These are phyloP conservation scores for Poeciliopsis infans DNA, from an alignment of 2,797 vertebrate species.

Conservation along the genomic window DNA sequence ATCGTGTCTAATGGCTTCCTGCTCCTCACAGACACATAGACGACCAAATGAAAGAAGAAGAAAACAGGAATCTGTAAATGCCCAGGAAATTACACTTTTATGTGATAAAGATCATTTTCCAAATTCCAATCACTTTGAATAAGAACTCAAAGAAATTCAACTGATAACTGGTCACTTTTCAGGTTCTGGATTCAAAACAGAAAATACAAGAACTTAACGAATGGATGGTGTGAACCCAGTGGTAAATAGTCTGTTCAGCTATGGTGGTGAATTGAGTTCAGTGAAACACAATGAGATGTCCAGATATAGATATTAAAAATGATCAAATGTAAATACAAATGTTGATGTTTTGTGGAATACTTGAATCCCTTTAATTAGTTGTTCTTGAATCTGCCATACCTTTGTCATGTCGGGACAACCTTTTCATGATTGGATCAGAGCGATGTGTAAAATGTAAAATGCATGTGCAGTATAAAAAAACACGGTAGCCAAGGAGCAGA, in stretches of 20 bases:
- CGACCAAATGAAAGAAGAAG: slow-evolving; percentile 9
- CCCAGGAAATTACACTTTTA: slow-evolving; percentile 35
- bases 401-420: slow-evolving; percentile 66
- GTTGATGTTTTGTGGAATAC: slow-evolving; percentile 68
- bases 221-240: neutral
- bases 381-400: slow-evolving; percentile 71
- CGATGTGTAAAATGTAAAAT: slow-evolving; percentile 54
- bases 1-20: slow-evolving; percentile 53
- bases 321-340: slow-evolving; percentile 70
- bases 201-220: slow-evolving; percentile 43
- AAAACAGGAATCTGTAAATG: neutral
- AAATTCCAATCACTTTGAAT: neutral
- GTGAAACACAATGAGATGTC: slow-evolving; percentile 8
- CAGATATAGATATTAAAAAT: slow-evolving; percentile 34
- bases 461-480: slow-evolving; percentile 72
- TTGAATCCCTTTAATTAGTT: slow-evolving; percentile 83
- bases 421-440: slow-evolving; percentile 53
- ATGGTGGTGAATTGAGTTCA: neutral
- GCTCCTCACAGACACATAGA: slow-evolving; percentile 36
- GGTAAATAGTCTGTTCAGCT: neutral
- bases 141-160: slow-evolving; percentile 8
- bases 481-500: slow-evolving; percentile 83
- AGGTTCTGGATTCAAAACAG: slow-evolving; percentile 30
- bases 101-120: slow-evolving; percentile 1
- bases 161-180: slow-evolving; percentile 15